Evolutionary conservation across 2,797 vertebrate species (phyloP).

Genomic region (Anas flavirostris): DNA sequence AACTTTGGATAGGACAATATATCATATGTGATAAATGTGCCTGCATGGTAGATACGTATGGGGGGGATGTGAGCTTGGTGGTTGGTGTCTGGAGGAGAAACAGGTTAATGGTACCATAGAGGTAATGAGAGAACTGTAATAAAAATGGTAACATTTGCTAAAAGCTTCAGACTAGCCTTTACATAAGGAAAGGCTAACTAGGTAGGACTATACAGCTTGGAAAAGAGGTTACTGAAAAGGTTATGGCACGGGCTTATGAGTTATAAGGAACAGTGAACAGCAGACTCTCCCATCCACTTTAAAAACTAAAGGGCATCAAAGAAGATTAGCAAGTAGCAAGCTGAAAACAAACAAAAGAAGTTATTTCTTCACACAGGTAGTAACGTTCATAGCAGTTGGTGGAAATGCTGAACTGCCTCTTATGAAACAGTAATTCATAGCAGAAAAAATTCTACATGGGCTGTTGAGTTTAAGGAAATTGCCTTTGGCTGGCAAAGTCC

Average conservation of each 20-base stretch:
- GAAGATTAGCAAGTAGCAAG: background rate
- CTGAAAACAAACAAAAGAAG: constrained; percentile 40
- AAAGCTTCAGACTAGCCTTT: background rate
- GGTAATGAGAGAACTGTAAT: background rate
- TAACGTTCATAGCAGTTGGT: background rate
- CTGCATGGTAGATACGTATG: background rate
- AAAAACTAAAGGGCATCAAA: background rate
- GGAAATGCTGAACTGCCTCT: background rate
- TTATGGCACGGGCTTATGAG: background rate
- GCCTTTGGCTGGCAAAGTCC: background rate
- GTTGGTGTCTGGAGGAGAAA: background rate
- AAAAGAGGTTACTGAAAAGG: background rate
- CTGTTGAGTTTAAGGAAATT: background rate
- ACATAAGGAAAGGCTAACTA: background rate
- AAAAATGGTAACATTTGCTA: background rate
- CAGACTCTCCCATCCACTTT: background rate
- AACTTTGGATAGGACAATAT: background rate
- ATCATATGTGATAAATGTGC: background rate
- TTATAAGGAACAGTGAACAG: background rate
- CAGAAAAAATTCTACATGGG: background rate
- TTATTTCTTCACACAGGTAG: background rate
- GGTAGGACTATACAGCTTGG: background rate
- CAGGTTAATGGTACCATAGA: rapidly evolving
- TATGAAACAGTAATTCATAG: background rate
- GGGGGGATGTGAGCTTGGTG: background rate